Evolutionary conservation across 2,113 vertebrate genomes (phyloP).

Genomic region (Emydura subglobosa): DNA sequence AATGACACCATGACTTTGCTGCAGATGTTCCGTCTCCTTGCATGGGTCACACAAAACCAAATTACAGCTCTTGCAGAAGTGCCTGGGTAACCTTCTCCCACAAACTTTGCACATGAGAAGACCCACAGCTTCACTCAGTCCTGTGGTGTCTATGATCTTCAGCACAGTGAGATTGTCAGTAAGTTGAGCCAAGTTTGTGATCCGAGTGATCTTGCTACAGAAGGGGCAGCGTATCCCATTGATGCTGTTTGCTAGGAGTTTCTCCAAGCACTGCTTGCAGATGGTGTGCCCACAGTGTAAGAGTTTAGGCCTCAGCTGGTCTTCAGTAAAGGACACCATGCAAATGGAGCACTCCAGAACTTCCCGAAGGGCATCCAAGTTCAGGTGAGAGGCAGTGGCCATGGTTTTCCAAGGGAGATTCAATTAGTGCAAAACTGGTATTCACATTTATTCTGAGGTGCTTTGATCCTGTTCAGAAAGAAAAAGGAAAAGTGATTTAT

Average conservation of each 20-base stretch:
- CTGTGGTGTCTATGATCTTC: slow-evolving; percentile 93
- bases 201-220: slow-evolving; percentile 94
- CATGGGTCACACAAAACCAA: slow-evolving; percentile 90
- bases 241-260: slow-evolving; percentile 93
- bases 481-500: slow-evolving; percentile 61
- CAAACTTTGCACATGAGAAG: slow-evolving; percentile 93
- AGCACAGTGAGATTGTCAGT: slow-evolving; percentile 95
- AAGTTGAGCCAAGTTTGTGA: slow-evolving; percentile 91
- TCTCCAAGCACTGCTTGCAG: slow-evolving; percentile 94
- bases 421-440: not conserved
- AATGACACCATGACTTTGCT: slow-evolving; percentile 86
- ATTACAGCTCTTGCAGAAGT: slow-evolving; percentile 89
- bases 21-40: slow-evolving; percentile 83
- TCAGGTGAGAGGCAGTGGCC: slow-evolving; percentile 87
- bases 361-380: slow-evolving; percentile 92
- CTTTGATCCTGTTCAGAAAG: slow-evolving; percentile 55
- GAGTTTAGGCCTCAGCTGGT: slow-evolving; percentile 93
- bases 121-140: slow-evolving; percentile 85
- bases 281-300: slow-evolving; percentile 96
- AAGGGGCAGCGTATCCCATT: slow-evolving; percentile 97
- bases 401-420: slow-evolving; percentile 69
- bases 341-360: slow-evolving; percentile 97
- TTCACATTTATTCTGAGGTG: slow-evolving; percentile 58
- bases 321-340: slow-evolving; percentile 94
- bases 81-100: slow-evolving; percentile 89